These are phyloP conservation scores for Amphimedon queenslandica DNA, from an alignment of 37 sponge, comb jelly and placozoan species.

Conservation along the genomic window DNA sequence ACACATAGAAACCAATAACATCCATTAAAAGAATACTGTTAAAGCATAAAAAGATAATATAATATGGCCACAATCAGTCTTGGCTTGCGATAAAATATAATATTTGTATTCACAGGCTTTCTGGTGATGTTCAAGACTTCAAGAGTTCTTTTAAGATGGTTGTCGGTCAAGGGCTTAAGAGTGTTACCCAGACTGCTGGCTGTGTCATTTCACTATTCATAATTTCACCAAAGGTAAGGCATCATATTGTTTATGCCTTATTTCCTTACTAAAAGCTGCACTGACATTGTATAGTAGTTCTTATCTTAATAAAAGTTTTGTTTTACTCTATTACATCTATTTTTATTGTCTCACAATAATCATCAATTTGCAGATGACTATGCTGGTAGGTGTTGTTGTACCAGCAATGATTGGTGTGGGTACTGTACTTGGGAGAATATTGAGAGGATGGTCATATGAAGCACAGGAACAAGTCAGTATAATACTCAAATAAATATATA, in stretches of 20 bases:
- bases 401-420: slow-evolving; percentile 77
- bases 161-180: slow-evolving; percentile 72
- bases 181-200: slow-evolving; percentile 71
- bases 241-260: too few relatives aligned
- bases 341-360: too few relatives aligned
- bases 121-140: slow-evolving; percentile 91
- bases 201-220: slow-evolving; percentile 77
- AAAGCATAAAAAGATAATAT: too few relatives aligned
- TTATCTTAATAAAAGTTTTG: too few relatives aligned
- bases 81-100: not conserved
- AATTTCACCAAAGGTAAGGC: slow-evolving; percentile 54
- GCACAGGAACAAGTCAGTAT: slow-evolving; percentile 75
- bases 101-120: slow-evolving; percentile 31
- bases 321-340: too few relatives aligned
- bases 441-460: slow-evolving; percentile 75
- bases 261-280: too few relatives aligned
- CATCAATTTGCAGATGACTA: slow-evolving; percentile 78
- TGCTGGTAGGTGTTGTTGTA: slow-evolving; percentile 50
- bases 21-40: too few relatives aligned
- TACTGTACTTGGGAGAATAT: slow-evolving; percentile 51
- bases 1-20: not conserved
- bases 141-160: slow-evolving; percentile 93
- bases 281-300: too few relatives aligned
- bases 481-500: not conserved
- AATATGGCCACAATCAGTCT: not conserved